Evolutionary conservation across 2,888 invertebrate genomes (phyloP), one percentile per base, ranked within the genome.

Genomic region (Caradrina clavipalpis): DNA sequence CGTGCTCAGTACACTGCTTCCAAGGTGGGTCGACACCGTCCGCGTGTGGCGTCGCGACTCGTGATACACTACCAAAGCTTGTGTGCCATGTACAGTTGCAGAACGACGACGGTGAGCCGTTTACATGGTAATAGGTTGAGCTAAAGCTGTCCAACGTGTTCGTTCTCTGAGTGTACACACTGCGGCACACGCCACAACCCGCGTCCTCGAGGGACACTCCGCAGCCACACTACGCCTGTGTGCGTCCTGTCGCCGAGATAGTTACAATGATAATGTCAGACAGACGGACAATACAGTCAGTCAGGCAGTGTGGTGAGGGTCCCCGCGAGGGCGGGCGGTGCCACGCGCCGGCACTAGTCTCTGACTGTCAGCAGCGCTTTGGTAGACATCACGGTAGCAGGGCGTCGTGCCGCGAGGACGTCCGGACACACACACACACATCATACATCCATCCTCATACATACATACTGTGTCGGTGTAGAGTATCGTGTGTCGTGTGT

Each of bases 1-100:
- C 39, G 47, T 26, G n/a, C 45, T 17, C 17, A 17, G 39, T 26
- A 56, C 56, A 85, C 90, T 91, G 91, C 81, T 83, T 83, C 88
- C 89, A 89, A 91, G 91, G 88, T 81, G 85, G 89, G 82, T 83
- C 78, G 78, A 84, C 75, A 77, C 81, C 89, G 85, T 76, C 59
- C 77, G 75, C 80, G 72, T 82, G 86, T 86, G 87, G 82, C 76
- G 61, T 21, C 65, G 66, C 77, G 77, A 60, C 53, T 11, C 15
- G 26, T 82, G 81, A 82, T 69, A 8, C 61, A n/a, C 60, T 78
- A 74, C 76, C 82, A 83, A 79, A 83, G 85, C 87, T 59, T 71
- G 85, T 85, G 88, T 11, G 69, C 59, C 11, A 2, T n/a, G 55
- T 51, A 31, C 53, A 39, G 21, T n/a, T 2, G 53, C 47, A 6